These are phyloP conservation scores for Scophthalmus maximus DNA, from an alignment of 2,113 vertebrate species.

Conservation along the genomic window DNA sequence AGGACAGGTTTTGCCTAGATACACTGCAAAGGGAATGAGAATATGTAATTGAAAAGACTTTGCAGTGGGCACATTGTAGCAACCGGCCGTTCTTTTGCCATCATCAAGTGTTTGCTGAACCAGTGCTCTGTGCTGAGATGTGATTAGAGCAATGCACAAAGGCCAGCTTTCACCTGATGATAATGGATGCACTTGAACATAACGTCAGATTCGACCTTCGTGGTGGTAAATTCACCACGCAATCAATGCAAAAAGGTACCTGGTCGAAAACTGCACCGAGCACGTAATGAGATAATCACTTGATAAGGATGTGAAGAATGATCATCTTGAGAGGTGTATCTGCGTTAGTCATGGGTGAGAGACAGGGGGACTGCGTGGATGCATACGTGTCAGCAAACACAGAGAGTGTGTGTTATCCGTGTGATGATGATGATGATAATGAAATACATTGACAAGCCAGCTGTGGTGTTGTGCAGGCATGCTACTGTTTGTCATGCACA, in stretches of 20 bases:
- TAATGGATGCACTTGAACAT: background rate
- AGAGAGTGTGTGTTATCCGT: constrained; percentile 6
- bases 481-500: constrained; percentile 45
- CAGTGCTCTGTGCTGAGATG: background rate
- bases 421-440: constrained; percentile 36
- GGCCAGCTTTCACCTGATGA: background rate
- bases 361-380: background rate
- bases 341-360: constrained; percentile 9
- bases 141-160: background rate
- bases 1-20: background rate
- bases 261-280: background rate
- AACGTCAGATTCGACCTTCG: background rate
- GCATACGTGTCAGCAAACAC: background rate
- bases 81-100: background rate
- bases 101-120: background rate
- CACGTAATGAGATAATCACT: background rate
- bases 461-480: constrained; percentile 31
- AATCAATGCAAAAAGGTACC: background rate
- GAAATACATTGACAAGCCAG: constrained; percentile 34
- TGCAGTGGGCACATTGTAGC: background rate
- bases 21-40: background rate
- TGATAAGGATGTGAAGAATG: constrained; percentile 10
- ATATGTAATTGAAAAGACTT: constrained; percentile 3
- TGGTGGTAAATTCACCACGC: background rate
- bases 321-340: background rate